Evolutionary conservation across 2,113 vertebrate species (phyloP).

Genomic region (Arothron firmamentum): DNA sequence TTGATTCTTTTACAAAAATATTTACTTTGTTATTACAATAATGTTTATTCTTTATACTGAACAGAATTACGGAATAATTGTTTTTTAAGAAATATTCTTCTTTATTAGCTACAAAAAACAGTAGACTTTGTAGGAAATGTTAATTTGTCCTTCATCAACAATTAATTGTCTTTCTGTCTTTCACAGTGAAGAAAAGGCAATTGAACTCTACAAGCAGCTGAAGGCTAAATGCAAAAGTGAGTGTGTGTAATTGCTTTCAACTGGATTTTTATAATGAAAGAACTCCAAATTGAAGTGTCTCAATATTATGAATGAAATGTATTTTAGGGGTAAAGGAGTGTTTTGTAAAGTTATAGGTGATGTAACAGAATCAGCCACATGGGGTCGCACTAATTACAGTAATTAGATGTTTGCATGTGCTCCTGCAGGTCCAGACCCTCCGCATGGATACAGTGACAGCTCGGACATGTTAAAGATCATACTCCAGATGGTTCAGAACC

Average conservation of each 20-base stretch:
- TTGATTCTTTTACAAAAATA: no score
- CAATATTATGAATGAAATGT: no score
- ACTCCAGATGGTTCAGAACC: constrained; percentile 92
- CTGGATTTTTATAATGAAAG: no score
- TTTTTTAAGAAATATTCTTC: no score
- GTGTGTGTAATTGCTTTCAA: constrained; percentile 28
- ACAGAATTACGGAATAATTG: background rate
- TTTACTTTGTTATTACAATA: background rate
- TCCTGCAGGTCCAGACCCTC: constrained; percentile 78
- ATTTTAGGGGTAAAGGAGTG: no score
- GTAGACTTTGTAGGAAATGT: no score
- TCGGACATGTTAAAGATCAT: constrained; percentile 96
- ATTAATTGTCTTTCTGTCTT: constrained; percentile 23
- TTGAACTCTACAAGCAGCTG: constrained; percentile 95
- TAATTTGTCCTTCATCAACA: background rate
- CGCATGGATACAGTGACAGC: constrained; percentile 93
- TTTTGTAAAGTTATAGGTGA: no score
- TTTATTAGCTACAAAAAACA: no score
- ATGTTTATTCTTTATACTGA: background rate
- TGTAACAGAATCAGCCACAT: background rate
- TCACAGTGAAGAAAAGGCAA: constrained; percentile 85
- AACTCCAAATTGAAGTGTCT: no score
- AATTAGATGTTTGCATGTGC: background rate
- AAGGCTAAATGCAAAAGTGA: constrained; percentile 92
- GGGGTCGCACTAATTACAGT: background rate